These are phyloP conservation scores for Hydriomena furcata DNA, from an alignment of 2,888 invertebrate species.

Conservation along the genomic window DNA sequence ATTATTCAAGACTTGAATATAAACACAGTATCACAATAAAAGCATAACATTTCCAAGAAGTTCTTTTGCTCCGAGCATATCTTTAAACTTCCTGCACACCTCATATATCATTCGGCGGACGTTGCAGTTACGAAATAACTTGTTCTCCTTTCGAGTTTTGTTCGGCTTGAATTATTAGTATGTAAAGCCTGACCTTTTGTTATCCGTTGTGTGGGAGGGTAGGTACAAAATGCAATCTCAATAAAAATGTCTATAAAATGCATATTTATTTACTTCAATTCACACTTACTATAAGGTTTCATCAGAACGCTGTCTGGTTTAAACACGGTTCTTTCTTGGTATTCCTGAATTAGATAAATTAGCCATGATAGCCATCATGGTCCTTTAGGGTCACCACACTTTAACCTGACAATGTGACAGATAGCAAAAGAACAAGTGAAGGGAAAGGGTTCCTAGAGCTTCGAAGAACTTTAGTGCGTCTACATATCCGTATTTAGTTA, in stretches of 20 bases:
- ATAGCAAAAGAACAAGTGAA: too few species aligned
- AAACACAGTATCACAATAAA: constrained; percentile 1
- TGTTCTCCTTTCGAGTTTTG: constrained; percentile 16
- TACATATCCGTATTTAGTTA: too few species aligned
- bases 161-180: constrained; percentile 22
- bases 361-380: too few species aligned
- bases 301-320: background rate
- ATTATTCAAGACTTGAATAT: background rate
- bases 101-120: constrained; percentile 29
- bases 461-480: too few species aligned
- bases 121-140: constrained; percentile 30
- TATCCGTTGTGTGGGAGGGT: constrained; percentile 17
- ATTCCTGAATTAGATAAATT: too few species aligned
- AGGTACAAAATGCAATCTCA: constrained; percentile 9
- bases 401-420: too few species aligned
- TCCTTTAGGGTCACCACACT: too few species aligned
- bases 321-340: too few species aligned
- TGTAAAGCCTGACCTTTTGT: constrained; percentile 21
- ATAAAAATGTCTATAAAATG: constrained; percentile 11
- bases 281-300: background rate
- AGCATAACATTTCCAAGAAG: constrained; percentile 24
- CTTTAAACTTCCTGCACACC: constrained; percentile 25
- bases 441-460: too few species aligned
- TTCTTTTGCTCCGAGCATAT: constrained; percentile 28
- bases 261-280: constrained; percentile 1